A percentile compares a stretch with the other conserved stretches of the same genome.
Conservation (phyloP, 1,140 invertebrate genomes). For the Brachionus asplanchnoidis region DNA sequence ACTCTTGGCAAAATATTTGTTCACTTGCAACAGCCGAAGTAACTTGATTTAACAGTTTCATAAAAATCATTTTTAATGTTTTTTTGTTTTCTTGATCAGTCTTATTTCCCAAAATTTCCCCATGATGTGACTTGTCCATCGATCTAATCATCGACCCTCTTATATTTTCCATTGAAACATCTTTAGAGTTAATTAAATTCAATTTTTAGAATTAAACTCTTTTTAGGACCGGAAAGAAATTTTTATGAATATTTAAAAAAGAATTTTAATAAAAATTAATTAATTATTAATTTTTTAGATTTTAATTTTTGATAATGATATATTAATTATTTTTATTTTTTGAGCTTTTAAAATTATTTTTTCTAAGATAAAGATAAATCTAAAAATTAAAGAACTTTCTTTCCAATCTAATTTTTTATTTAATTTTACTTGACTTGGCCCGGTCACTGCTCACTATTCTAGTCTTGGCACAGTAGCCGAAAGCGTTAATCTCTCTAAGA, state of each 20-base stretch:
- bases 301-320: too few species aligned
- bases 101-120: not conserved
- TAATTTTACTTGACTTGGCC: not conserved
- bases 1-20: slow-evolving; percentile 87
- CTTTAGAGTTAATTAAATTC: not conserved
- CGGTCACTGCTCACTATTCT: not conserved
- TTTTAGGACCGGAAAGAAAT: too few species aligned
- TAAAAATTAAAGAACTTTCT: too few species aligned
- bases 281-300: too few species aligned
- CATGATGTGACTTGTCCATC: not conserved
- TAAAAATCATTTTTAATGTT: slow-evolving; percentile 60
- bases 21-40: slow-evolving; percentile 87
- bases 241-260: too few species aligned
- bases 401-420: not conserved
- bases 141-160: slow-evolving; percentile 30
- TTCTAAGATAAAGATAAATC: too few species aligned
- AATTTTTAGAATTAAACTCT: too few species aligned
- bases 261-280: too few species aligned
- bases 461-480: slow-evolving; percentile 10
- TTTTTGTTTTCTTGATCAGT: slow-evolving; percentile 14
- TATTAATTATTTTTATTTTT: too few species aligned
- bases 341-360: too few species aligned
- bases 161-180: slow-evolving; percentile 25
- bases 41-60: slow-evolving; percentile 76
- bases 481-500: slow-evolving; percentile 6